phyloP scores from a whole-genome alignment of 2,113 vertebrate genomes.

The Haemorhous mexicanus region DNA sequence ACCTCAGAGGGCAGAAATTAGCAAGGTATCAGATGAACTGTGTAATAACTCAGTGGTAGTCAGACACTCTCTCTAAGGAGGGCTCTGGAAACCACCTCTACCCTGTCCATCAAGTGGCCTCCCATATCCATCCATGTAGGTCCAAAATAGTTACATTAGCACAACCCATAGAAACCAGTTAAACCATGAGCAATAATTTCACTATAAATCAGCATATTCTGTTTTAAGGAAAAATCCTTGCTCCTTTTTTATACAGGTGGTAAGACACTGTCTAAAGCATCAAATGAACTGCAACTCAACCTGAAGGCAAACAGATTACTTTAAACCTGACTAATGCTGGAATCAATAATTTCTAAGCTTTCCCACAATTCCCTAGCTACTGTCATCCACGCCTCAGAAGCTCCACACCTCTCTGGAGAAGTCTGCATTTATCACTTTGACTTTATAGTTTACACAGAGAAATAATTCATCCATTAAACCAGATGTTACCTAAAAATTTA shows the following conservation, averaged over 20 bases:
- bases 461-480: conserved; percentile 7
- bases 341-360: background rate
- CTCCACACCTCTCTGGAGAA: background rate
- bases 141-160: background rate
- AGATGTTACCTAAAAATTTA: background rate
- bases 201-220: background rate
- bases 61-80: background rate
- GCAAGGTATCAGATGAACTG: background rate
- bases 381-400: background rate
- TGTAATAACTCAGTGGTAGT: background rate
- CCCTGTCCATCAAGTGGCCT: background rate
- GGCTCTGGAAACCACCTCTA: background rate
- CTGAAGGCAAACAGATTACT: background rate
- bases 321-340: background rate
- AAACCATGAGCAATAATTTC: background rate
- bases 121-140: background rate
- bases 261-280: background rate
- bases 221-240: background rate
- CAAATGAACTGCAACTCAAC: background rate
- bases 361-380: background rate
- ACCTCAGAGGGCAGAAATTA: background rate
- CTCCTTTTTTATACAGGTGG: background rate
- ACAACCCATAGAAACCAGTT: background rate
- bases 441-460: background rate
- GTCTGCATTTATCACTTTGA: background rate